A percentile compares a stretch with the other conserved stretches of the same genome.
These are phyloP conservation scores for Cyclina sinensis DNA, from an alignment of 1,140 invertebrate species.

Conservation along the genomic window DNA sequence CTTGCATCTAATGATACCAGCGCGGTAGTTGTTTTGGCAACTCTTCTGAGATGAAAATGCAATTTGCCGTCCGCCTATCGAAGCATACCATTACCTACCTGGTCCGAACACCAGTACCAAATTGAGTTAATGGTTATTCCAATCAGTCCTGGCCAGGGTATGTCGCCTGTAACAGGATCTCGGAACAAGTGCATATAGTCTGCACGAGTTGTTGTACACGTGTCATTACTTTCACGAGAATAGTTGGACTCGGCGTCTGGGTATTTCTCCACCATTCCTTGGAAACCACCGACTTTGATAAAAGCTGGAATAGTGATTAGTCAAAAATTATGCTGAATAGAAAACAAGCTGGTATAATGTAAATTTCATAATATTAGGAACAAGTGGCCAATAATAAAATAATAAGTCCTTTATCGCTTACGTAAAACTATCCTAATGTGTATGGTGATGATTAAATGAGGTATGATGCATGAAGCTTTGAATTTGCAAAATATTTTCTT, in stretches of 20 bases:
- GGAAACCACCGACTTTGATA: slow-evolving; percentile 87
- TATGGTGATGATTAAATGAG: too few species aligned
- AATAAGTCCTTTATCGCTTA: too few species aligned
- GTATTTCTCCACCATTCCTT: slow-evolving; percentile 86
- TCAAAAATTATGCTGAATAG: background rate
- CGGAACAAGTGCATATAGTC: slow-evolving; percentile 88
- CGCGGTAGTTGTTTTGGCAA: too few species aligned
- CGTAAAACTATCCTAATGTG: too few species aligned
- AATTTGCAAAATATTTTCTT: too few species aligned
- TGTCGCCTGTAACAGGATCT: slow-evolving; percentile 81
- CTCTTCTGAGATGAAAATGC: too few species aligned
- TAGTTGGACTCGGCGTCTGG: slow-evolving; percentile 85
- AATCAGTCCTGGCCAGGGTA: slow-evolving; percentile 88
- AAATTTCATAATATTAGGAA: too few species aligned
- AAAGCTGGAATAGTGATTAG: slow-evolving; percentile 81
- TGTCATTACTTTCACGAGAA: slow-evolving; percentile 76
- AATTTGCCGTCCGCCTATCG: too few species aligned
- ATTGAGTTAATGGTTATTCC: slow-evolving; percentile 88
- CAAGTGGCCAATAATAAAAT: too few species aligned
- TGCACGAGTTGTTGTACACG: slow-evolving; percentile 82
- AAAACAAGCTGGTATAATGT: background rate
- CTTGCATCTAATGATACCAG: too few species aligned
- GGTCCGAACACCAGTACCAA: slow-evolving; percentile 90
- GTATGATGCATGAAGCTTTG: too few species aligned
- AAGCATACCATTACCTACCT: slow-evolving; percentile 82